A percentile compares a stretch with the other conserved stretches of the same genome.
phyloP scores from a whole-genome alignment of 2,113 vertebrate species.

The Xyliphius kryptos region DNA sequence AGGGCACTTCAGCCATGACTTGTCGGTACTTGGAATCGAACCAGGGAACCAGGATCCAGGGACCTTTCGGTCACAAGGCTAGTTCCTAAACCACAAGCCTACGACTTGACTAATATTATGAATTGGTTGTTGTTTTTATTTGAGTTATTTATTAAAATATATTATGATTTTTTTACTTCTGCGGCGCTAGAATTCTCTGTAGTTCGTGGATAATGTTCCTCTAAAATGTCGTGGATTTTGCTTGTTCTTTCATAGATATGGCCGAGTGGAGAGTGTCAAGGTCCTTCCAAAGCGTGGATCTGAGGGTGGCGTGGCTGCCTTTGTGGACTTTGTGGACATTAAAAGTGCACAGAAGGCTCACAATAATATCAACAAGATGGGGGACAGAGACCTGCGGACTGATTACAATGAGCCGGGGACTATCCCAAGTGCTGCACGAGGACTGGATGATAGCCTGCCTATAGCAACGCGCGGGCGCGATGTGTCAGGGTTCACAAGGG shows the following conservation, averaged over 20 bases:
- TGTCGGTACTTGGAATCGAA: too few relatives aligned
- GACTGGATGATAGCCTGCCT: slow-evolving; percentile 98
- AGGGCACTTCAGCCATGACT: too few relatives aligned
- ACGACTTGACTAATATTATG: too few relatives aligned
- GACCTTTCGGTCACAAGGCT: too few relatives aligned
- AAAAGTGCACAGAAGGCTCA: slow-evolving; percentile 99
- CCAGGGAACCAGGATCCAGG: too few relatives aligned
- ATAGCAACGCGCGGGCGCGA: slow-evolving; percentile 97
- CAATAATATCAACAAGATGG: slow-evolving; percentile 99
- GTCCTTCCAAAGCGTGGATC: slow-evolving; percentile 97
- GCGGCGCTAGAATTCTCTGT: too few relatives aligned
- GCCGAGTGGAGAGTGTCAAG: slow-evolving; percentile 98
- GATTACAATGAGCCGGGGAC: slow-evolving; percentile 99
- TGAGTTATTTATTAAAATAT: too few relatives aligned
- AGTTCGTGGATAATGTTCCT: too few relatives aligned
- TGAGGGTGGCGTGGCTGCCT: slow-evolving; percentile 97
- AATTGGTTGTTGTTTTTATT: too few relatives aligned
- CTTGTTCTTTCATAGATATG: slow-evolving; percentile 77
- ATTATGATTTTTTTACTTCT: too few relatives aligned
- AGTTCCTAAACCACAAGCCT: too few relatives aligned
- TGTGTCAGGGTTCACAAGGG: slow-evolving; percentile 99
- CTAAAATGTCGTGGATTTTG: too few relatives aligned
- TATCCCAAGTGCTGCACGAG: slow-evolving; percentile 94
- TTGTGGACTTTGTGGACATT: slow-evolving; percentile 99
- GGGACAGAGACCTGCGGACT: slow-evolving; percentile 97